Base-by-base conservation (phyloP, 2,113 vertebrate species). In the Sphyrna mokarran region DNA sequence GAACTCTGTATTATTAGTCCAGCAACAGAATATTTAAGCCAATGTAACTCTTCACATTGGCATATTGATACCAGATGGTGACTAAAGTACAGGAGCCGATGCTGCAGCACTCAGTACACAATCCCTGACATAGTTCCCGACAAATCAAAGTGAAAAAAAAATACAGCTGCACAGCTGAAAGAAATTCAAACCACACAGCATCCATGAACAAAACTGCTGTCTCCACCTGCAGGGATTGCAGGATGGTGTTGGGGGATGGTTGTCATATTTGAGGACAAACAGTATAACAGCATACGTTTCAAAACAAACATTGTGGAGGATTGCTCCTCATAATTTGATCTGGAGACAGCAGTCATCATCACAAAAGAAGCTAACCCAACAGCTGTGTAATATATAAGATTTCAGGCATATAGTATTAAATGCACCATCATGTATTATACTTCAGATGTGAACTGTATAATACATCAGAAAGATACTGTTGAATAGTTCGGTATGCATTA, bases 111-210 rank as follows among this genome's bases (percentile, higher is more conserved):
- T 33, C 23, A 29, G 70, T 29, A 29, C 78, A 80, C 80, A 83
- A n/a, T 83, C 37, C 80, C 37, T 37, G 33, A 80, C 76, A 78
- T 78, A 16, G 97, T 97, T 98, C 97, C 97, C 97, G 97, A 96
- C 97, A 96, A 97, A 97, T 94, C 48, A 90, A 96, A 95, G 96
- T 5, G 70, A n/a, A 58, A 96, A 96, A 97, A 96, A 48, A 96
- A 96, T 96, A 96, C 96, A 96, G 96, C 96, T 96, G 14, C 69
- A 43, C 94, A 54, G 37, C 37, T 76, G 29, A 58, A n/a, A 78
- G 40, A n/a, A 58, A 33, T 78, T 78, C 6, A n/a, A 78, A n/a
- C 33, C 76, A 80, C 33, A 80, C 69, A 13, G 76, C 33, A n/a
- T 10, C 78, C 78, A 18, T 16, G 33, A 83, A 40, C 78, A 83